phyloP scores from a whole-genome alignment of 2,888 invertebrate species.

The Bembecia ichneumoniformis region DNA sequence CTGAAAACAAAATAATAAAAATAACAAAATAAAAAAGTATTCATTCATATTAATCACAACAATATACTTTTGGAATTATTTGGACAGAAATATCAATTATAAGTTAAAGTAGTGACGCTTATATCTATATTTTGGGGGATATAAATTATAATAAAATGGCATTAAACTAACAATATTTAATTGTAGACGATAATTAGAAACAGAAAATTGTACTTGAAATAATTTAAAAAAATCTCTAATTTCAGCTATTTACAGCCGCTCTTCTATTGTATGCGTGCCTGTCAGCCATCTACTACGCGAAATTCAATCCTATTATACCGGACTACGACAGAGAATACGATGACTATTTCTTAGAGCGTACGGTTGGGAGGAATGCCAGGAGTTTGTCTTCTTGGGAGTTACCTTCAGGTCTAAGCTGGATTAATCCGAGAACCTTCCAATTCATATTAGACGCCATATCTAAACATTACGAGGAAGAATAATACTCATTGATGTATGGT shows the following conservation, averaged over 20 bases:
- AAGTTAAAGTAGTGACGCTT: too few relatives aligned
- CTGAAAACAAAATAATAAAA: too few relatives aligned
- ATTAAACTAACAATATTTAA: too few relatives aligned
- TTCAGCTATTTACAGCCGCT: slow-evolving; percentile 84
- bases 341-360: slow-evolving; percentile 80
- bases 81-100: too few relatives aligned
- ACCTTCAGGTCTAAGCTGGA: slow-evolving; percentile 64
- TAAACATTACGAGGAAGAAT: slow-evolving; percentile 45
- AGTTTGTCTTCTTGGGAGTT: slow-evolving; percentile 47
- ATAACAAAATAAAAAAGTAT: too few relatives aligned
- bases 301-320: slow-evolving; percentile 86
- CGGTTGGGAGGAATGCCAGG: slow-evolving; percentile 65
- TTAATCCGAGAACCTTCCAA: slow-evolving; percentile 76
- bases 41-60: too few relatives aligned
- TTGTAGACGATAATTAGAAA: too few relatives aligned
- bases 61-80: too few relatives aligned
- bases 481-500: slow-evolving; percentile 5
- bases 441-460: slow-evolving; percentile 75
- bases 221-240: too few relatives aligned
- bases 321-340: slow-evolving; percentile 83
- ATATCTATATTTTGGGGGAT: too few relatives aligned
- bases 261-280: slow-evolving; percentile 87
- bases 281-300: slow-evolving; percentile 89
- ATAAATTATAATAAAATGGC: too few relatives aligned
- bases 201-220: too few relatives aligned